Evolutionary conservation across 2,888 invertebrate genomes (phyloP).

Genomic region (Stegophylla sp.): DNA sequence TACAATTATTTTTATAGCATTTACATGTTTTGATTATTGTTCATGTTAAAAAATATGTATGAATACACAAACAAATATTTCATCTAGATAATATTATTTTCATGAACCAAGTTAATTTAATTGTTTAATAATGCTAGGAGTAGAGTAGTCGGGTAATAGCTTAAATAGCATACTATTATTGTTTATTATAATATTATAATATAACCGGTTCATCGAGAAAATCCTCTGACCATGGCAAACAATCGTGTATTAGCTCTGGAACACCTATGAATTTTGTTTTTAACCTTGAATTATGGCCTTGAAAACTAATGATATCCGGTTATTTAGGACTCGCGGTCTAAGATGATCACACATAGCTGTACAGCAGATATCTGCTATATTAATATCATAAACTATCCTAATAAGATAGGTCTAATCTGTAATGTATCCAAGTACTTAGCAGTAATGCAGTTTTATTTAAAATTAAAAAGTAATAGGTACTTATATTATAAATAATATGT

Average conservation of each 20-base stretch:
- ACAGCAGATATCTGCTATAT: neutral
- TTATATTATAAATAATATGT: neutral
- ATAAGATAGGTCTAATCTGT: too few species aligned
- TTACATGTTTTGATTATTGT: too few species aligned
- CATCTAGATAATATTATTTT: too few species aligned
- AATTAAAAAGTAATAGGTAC: too few species aligned
- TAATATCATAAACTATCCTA: too few species aligned
- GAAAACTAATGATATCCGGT: slow-evolving; percentile 50
- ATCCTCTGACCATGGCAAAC: neutral
- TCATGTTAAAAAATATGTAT: too few species aligned
- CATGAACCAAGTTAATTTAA: neutral
- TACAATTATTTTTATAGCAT: too few species aligned
- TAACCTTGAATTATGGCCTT: slow-evolving; percentile 50
- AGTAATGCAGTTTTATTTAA: too few species aligned
- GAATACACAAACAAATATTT: too few species aligned
- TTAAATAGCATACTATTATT: neutral
- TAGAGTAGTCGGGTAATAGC: neutral
- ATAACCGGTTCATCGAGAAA: slow-evolving; percentile 39
- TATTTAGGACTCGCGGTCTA: slow-evolving; percentile 31
- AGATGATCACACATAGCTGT: slow-evolving; percentile 29
- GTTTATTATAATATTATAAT: slow-evolving; percentile 7
- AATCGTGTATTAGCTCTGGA: slow-evolving; percentile 5
- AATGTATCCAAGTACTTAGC: too few species aligned
- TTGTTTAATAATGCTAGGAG: neutral
- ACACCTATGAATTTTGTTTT: slow-evolving; percentile 49